Evolutionary conservation across 2,888 invertebrate species (phyloP).

Genomic region (Drosophila atripex): DNA sequence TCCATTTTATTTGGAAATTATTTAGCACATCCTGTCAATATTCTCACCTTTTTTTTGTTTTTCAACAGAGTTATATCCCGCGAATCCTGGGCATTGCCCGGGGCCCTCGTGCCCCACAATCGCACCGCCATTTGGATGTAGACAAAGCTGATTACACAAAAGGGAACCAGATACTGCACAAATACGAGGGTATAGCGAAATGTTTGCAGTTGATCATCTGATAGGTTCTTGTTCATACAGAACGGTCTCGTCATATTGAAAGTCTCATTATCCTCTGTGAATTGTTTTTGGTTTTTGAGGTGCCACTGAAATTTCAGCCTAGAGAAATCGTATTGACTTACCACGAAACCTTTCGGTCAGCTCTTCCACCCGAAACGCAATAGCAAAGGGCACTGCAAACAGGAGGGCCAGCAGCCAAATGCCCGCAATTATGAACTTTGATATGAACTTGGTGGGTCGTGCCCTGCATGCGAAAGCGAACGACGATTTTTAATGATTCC

Average conservation of each 20-base stretch:
- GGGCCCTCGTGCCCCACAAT: slow-evolving; percentile 91
- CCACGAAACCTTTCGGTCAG: slow-evolving; percentile 81
- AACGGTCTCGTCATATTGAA: slow-evolving; percentile 84
- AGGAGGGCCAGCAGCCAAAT: slow-evolving; percentile 90
- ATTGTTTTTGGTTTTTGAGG: neutral
- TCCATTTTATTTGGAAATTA: neutral
- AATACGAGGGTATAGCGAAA: slow-evolving; percentile 85
- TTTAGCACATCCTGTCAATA: neutral
- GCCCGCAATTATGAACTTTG: slow-evolving; percentile 89
- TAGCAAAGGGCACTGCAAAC: slow-evolving; percentile 88
- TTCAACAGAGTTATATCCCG: slow-evolving; percentile 91
- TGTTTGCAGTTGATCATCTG: slow-evolving; percentile 84
- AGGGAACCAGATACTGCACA: slow-evolving; percentile 90
- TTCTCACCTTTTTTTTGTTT: slow-evolving; percentile 91
- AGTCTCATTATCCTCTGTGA: slow-evolving; percentile 76
- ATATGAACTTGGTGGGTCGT: slow-evolving; percentile 89
- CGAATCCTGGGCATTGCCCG: slow-evolving; percentile 91
- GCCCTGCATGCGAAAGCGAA: slow-evolving; percentile 85
- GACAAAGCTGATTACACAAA: slow-evolving; percentile 92
- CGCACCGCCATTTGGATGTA: slow-evolving; percentile 91
- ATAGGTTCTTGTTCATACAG: slow-evolving; percentile 85
- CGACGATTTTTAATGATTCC: slow-evolving; percentile 16
- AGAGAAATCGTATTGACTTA: slow-evolving; percentile 52
- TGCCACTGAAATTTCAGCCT: neutral
- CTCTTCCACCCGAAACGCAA: slow-evolving; percentile 83